phyloP scores from a whole-genome alignment of 2,113 vertebrate species.

The Apodemus sylvaticus region DNA sequence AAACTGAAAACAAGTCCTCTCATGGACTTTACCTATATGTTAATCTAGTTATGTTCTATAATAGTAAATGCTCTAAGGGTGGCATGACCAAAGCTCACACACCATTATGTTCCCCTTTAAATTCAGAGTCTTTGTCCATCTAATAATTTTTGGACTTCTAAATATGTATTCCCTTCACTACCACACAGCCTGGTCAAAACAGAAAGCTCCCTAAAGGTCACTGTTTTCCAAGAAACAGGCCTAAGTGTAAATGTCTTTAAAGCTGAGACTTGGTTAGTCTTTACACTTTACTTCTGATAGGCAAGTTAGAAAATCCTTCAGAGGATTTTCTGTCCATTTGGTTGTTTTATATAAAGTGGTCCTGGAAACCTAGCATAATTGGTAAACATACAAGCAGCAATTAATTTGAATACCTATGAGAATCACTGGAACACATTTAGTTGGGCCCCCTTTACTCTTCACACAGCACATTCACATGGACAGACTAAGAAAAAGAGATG shows the following conservation, averaged over 20 bases:
- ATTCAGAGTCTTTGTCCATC: neutral
- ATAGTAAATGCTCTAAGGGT: neutral
- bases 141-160: neutral
- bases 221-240: neutral
- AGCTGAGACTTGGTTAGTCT: neutral
- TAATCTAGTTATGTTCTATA: neutral
- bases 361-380: slow-evolving; percentile 54
- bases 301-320: neutral
- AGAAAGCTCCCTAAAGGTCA: neutral
- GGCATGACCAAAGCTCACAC: neutral
- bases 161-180: neutral
- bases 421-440: slow-evolving; percentile 82
- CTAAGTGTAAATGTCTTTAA: neutral
- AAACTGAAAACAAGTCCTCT: neutral
- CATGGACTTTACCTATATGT: neutral
- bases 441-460: slow-evolving; percentile 82
- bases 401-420: slow-evolving; percentile 80
- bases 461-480: slow-evolving; percentile 82
- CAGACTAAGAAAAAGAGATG: slow-evolving; percentile 83
- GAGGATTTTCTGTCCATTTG: neutral
- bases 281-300: neutral
- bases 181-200: neutral
- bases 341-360: slow-evolving; percentile 11
- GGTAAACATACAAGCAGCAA: slow-evolving; percentile 78
- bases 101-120: neutral